Conservation (phyloP, 1,140 invertebrate genomes). For the Hypothenemus hampei region DNA sequence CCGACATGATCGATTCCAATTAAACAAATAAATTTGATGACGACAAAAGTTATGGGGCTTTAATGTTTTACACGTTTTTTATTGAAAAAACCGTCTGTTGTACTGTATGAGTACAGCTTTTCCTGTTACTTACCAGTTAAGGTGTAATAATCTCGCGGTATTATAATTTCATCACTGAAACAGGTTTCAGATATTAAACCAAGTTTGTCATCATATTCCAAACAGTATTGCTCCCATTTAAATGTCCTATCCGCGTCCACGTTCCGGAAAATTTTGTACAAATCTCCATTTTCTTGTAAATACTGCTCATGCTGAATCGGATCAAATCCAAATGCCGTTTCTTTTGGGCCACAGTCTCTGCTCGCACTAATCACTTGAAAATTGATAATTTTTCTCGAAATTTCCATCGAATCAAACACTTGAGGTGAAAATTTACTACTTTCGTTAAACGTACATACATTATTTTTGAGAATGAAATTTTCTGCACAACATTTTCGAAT, state of each 20-base stretch:
- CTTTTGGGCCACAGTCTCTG: background rate
- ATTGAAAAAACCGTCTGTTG: too few relatives aligned
- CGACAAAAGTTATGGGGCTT: background rate
- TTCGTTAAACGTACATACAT: background rate
- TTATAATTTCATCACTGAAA: background rate
- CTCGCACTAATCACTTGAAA: conserved; percentile 1
- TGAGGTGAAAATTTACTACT: background rate
- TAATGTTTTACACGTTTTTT: background rate
- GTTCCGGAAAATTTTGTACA: background rate
- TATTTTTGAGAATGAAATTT: background rate
- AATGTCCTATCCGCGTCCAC: background rate
- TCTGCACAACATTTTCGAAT: conserved; percentile 1
- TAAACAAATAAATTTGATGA: background rate
- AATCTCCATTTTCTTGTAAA: background rate
- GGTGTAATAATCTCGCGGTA: too few relatives aligned
- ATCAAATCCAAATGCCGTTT: background rate
- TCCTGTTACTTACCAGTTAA: too few relatives aligned
- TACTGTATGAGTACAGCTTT: too few relatives aligned
- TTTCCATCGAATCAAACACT: background rate
- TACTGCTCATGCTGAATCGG: background rate
- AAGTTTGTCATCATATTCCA: background rate
- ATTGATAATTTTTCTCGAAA: background rate
- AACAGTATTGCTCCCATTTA: background rate
- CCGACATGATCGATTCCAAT: background rate
- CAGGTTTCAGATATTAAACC: background rate